Evolutionary conservation across 2,888 invertebrate genomes (phyloP), one percentile per base, ranked within the genome.

Genomic region (Scaptomyza parva): DNA sequence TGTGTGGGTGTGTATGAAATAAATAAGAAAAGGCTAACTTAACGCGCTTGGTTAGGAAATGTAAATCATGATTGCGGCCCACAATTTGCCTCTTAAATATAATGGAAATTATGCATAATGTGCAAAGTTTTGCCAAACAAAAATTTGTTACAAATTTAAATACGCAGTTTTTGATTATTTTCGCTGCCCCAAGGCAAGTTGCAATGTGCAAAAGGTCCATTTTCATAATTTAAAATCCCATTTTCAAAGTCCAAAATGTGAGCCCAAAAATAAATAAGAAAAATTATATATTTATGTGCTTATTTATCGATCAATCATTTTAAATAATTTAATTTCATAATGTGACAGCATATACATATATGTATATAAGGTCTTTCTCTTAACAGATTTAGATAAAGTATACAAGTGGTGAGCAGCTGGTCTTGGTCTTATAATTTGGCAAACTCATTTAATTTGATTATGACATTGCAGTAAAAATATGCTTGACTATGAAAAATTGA

Each of bases 361-460:
- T 20, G 8, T 18, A 18, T 30, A 20, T 47, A 50, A 14, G 39
- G 14, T 7, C 43, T 24, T 12, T 12, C 26, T 30, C 17, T 37
- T 37, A 12, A 8, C 12, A 11, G 9, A 11, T 3, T 18, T 18
- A 33, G 8, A 11, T 33, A 22, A 22, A 43, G 30, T n/a, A 28
- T 9, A 9, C 28, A 9, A 14, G 9, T 35, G 8, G 40, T 12
- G 14, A 43, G 22, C 35, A 53, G 37, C 57, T 59, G 66, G 35
- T 35, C 5, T 37, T 37, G 26, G 17, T 18, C 43, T 47, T 47
- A 37, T 48, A 62, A 47, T 65, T 70, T 35, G 61, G 69, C 52
- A 52, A 76, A 70, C 54, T 76, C 72, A 71, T 73, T 69, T 82
- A 63, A 73, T 82, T 78, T 82, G 73, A 78, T 87, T 85, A 81